A percentile compares a stretch with the other conserved stretches of the same genome.
These are phyloP conservation scores for Aptenodytes patagonicus DNA, from an alignment of 2,113 vertebrate genomes.

Conservation along the genomic window DNA sequence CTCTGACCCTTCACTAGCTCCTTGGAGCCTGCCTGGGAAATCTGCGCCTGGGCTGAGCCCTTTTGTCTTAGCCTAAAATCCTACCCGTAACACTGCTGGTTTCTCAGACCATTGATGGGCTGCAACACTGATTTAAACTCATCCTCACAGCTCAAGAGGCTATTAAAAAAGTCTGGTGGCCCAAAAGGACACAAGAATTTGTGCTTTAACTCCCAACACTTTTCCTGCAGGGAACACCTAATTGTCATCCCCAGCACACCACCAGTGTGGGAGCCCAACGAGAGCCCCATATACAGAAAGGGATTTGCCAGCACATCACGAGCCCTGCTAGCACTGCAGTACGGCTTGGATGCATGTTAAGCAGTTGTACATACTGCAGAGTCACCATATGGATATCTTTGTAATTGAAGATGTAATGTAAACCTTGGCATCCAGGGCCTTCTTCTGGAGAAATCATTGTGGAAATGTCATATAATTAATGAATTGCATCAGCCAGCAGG, in stretches of 20 bases:
- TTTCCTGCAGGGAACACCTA: neutral
- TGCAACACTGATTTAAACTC: neutral
- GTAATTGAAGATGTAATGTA: slow-evolving; percentile 65
- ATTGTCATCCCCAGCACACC: neutral
- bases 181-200: neutral
- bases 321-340: neutral
- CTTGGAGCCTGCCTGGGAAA: neutral
- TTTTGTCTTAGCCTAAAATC: neutral
- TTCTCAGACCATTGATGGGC: too few species aligned
- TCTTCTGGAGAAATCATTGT: slow-evolving; percentile 40
- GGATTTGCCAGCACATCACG: neutral
- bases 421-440: slow-evolving; percentile 30
- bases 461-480: slow-evolving; percentile 60
- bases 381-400: slow-evolving; percentile 48
- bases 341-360: neutral
- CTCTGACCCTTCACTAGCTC: neutral
- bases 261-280: neutral
- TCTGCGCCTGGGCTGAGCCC: neutral
- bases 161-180: neutral
- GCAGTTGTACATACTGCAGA: slow-evolving; percentile 40
- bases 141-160: neutral
- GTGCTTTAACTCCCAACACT: neutral
- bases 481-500: slow-evolving; percentile 38
- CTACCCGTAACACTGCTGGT: too few species aligned
- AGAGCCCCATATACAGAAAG: neutral